Evolutionary conservation across 2,797 vertebrate species (phyloP).

Genomic region (Gymnopithys bicolor): DNA sequence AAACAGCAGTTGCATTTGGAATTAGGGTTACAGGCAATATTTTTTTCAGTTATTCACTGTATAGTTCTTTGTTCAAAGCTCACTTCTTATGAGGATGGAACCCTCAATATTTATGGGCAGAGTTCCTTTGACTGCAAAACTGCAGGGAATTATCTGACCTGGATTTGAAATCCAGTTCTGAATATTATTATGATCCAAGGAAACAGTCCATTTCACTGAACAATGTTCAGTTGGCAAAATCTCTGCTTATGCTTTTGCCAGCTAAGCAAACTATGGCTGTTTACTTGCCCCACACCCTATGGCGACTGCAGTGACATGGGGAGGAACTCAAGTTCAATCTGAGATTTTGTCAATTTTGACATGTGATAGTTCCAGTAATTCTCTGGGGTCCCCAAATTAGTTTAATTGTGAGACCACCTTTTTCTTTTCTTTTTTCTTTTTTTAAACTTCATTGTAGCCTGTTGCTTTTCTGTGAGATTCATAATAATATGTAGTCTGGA

Average conservation of each 20-base stretch:
- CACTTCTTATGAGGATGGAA: background rate
- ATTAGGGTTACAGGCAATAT: background rate
- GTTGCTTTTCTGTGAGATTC: background rate
- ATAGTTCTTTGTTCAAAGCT: background rate
- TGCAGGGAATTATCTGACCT: background rate
- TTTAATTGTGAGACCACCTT: background rate
- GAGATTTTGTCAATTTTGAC: background rate
- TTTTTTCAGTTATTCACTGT: background rate
- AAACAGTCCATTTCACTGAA: background rate
- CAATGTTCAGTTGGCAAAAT: slow-evolving; percentile 20
- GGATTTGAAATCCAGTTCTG: background rate
- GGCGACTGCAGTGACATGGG: background rate
- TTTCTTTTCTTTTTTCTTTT: background rate
- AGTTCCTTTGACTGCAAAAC: background rate
- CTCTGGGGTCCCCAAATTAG: background rate
- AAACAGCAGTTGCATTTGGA: background rate
- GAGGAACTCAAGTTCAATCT: background rate
- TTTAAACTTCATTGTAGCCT: background rate
- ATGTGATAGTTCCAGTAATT: background rate
- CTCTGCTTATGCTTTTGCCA: background rate
- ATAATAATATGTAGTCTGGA: background rate
- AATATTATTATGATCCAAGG: background rate
- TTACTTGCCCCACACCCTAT: background rate
- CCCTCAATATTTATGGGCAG: background rate
- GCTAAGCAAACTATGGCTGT: background rate